Conservation (phyloP, 2,888 invertebrate genomes). For the Volucella inflata region DNA sequence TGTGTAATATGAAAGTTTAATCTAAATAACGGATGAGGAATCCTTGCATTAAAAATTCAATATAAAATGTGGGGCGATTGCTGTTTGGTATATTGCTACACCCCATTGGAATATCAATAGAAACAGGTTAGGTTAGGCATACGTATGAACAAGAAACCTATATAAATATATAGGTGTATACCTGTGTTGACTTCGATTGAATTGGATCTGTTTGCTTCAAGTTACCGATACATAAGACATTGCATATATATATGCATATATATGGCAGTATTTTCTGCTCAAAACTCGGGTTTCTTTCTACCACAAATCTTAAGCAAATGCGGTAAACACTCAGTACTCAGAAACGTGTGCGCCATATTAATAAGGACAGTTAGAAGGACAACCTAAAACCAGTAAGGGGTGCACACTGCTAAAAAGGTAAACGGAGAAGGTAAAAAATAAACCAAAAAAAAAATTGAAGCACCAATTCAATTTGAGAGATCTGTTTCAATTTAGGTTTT, state of each 20-base stretch:
- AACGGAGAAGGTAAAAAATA: conserved; percentile 15
- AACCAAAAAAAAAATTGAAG: conserved; percentile 48
- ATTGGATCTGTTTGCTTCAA: conserved; percentile 30
- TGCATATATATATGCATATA: conserved; percentile 35
- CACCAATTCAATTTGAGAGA: conserved; percentile 72
- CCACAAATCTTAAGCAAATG: conserved; percentile 74
- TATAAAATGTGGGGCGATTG: conserved; percentile 73
- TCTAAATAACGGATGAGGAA: conserved; percentile 74
- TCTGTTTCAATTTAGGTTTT: conserved; percentile 72
- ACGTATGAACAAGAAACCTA: neutral
- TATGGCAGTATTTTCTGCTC: neutral
- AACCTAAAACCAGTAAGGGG: conserved; percentile 17
- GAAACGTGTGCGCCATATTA: conserved; percentile 73
- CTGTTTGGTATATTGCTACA: conserved; percentile 69
- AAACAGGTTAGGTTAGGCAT: conserved; percentile 14
- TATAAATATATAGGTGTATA: too few species aligned
- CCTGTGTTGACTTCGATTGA: conserved; percentile 38
- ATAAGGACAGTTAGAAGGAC: conserved; percentile 53
- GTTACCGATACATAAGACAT: conserved; percentile 64
- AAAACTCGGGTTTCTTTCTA: conserved; percentile 23
- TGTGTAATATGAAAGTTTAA: conserved; percentile 75
- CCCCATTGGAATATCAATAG: conserved; percentile 71
- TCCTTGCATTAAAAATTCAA: conserved; percentile 75
- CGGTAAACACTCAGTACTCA: conserved; percentile 69
- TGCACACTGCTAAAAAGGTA: conserved; percentile 23